These are phyloP conservation scores for Ethmia dodecea DNA, from an alignment of 2,888 invertebrate genomes.

Conservation along the genomic window DNA sequence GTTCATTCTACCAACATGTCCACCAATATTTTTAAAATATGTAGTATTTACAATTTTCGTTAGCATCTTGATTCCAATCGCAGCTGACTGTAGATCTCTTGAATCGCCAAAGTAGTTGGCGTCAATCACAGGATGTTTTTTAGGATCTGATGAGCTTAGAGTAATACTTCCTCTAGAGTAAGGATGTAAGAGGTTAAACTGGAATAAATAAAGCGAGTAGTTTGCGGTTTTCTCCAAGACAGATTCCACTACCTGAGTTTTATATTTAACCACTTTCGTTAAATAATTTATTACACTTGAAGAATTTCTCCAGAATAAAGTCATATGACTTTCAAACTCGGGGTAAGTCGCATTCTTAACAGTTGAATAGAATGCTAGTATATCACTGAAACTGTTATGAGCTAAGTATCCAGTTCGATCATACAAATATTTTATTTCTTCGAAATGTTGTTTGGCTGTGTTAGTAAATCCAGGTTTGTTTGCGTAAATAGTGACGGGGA, in stretches of 20 bases:
- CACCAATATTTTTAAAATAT: slow-evolving; percentile 38
- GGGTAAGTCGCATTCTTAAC: background rate
- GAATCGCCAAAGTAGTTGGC: slow-evolving; percentile 79
- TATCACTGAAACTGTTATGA: slow-evolving; percentile 31
- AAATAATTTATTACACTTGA: too few relatives aligned
- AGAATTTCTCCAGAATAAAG: slow-evolving; percentile 38
- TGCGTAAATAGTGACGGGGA: slow-evolving; percentile 49
- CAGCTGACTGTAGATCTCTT: slow-evolving; percentile 46
- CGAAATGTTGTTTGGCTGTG: slow-evolving; percentile 32
- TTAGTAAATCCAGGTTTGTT: slow-evolving; percentile 33
- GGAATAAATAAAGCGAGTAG: slow-evolving; percentile 38
- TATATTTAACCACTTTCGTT: slow-evolving; percentile 42
- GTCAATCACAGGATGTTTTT: slow-evolving; percentile 77
- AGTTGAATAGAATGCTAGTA: background rate
- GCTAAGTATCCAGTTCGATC: slow-evolving; percentile 69
- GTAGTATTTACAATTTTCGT: slow-evolving; percentile 34
- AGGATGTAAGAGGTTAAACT: slow-evolving; percentile 60
- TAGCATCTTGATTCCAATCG: slow-evolving; percentile 37
- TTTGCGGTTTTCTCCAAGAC: slow-evolving; percentile 33
- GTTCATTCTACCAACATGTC: slow-evolving; percentile 32
- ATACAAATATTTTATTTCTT: slow-evolving; percentile 62
- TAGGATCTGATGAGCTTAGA: slow-evolving; percentile 74
- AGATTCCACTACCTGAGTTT: slow-evolving; percentile 29
- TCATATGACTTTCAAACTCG: slow-evolving; percentile 35
- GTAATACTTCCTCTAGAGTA: slow-evolving; percentile 73